Conservation (phyloP, 2,797 vertebrate genomes). For the Lithobates pipiens region DNA sequence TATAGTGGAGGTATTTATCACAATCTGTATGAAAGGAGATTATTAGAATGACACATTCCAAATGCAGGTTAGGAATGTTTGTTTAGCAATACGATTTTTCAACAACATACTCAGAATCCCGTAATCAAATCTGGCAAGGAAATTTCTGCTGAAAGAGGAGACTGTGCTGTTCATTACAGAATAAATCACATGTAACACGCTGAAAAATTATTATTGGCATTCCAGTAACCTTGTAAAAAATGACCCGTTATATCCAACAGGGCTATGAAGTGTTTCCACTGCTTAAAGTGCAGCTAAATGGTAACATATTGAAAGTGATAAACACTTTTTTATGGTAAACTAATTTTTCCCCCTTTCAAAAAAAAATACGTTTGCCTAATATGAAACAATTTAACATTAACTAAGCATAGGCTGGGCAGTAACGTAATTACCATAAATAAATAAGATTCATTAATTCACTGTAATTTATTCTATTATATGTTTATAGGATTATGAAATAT, state of each 20-base stretch:
- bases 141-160: slow-evolving; percentile 48
- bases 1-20: slow-evolving; percentile 8
- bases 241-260: slow-evolving; percentile 39
- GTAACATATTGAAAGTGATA: slow-evolving; percentile 4
- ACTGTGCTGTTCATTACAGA: slow-evolving; percentile 53
- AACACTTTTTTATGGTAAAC: background rate
- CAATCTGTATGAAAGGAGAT: slow-evolving; percentile 7
- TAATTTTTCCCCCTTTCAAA: background rate
- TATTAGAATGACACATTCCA: slow-evolving; percentile 49
- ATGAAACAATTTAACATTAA: too few relatives aligned
- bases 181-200: slow-evolving; percentile 53
- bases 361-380: background rate
- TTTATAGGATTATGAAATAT: too few relatives aligned
- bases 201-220: slow-evolving; percentile 61
- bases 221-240: slow-evolving; percentile 60
- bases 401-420: too few relatives aligned
- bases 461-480: too few relatives aligned
- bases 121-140: slow-evolving; percentile 61
- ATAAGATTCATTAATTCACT: too few relatives aligned
- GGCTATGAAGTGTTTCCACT: slow-evolving; percentile 25
- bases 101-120: slow-evolving; percentile 41
- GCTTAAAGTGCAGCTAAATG: background rate
- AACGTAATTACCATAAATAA: too few relatives aligned
- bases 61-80: slow-evolving; percentile 51
- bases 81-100: slow-evolving; percentile 49